Percentiles rank a stretch among this genome's conserved stretches.
Evolutionary conservation across 2,797 vertebrate genomes (phyloP).

Genomic region (Carapus acus): DNA sequence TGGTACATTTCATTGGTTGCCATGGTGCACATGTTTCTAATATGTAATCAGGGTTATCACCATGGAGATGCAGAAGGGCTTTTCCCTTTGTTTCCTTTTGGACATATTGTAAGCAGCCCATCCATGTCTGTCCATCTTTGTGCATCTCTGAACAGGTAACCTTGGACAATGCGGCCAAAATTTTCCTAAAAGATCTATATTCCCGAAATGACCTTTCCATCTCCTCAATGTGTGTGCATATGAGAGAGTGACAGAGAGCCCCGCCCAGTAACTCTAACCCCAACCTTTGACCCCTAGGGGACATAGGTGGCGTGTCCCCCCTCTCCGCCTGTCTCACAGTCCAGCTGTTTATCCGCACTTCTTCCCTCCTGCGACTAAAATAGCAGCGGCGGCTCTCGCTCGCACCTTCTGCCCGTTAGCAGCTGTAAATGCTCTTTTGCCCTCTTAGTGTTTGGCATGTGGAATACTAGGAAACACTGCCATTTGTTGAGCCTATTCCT

Average conservation of each 20-base stretch:
- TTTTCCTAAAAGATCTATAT: constrained; percentile 17
- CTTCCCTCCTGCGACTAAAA: constrained; percentile 48
- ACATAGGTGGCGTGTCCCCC: constrained; percentile 56
- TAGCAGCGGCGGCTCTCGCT: constrained; percentile 48
- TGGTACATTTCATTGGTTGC: constrained; percentile 38
- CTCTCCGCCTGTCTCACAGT: constrained; percentile 60
- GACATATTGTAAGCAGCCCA: constrained; percentile 35
- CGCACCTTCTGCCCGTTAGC: constrained; percentile 58
- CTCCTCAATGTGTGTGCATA: constrained; percentile 66
- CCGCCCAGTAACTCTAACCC: constrained; percentile 56
- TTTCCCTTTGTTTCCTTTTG: constrained; percentile 44
- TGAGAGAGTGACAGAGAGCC: constrained; percentile 55
- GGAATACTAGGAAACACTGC: too few relatives aligned
- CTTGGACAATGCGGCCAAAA: constrained; percentile 12
- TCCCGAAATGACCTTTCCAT: constrained; percentile 67
- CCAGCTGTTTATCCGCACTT: constrained; percentile 48
- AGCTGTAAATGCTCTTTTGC: constrained; percentile 46
- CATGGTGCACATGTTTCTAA: constrained; percentile 37
- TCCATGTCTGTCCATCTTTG: constrained; percentile 27
- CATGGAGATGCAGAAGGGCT: constrained; percentile 44
- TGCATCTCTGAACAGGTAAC: constrained; percentile 32
- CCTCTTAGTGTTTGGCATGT: too few relatives aligned
- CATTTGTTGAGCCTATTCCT: too few relatives aligned
- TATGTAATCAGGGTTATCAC: constrained; percentile 48
- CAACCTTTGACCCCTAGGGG: constrained; percentile 58